phyloP scores from a whole-genome alignment of 2,113 vertebrate genomes.

The Tetrax tetrax region DNA sequence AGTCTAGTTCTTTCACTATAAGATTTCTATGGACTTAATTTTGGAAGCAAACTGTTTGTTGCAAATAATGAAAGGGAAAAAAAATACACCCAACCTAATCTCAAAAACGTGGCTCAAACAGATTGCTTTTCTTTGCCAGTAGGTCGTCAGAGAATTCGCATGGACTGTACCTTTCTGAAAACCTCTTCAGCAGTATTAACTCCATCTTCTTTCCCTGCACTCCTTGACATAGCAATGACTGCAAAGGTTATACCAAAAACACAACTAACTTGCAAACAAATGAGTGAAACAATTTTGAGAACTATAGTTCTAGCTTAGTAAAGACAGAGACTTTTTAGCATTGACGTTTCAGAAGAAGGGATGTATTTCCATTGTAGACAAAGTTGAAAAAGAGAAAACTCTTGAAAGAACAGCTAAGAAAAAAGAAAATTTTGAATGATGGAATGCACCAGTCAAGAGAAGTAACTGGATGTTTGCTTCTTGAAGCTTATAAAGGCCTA shows the following conservation, averaged over 20 bases:
- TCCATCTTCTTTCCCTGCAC: neutral
- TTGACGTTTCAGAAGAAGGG: neutral
- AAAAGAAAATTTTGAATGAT: neutral
- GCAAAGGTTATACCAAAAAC: neutral
- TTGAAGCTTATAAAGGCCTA: neutral
- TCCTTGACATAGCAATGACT: neutral
- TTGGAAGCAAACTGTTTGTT: neutral
- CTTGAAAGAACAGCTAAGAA: neutral
- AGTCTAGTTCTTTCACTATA: neutral
- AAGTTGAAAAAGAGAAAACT: neutral
- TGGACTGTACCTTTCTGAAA: neutral
- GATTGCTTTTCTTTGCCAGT: slow-evolving; percentile 11
- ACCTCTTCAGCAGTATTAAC: neutral
- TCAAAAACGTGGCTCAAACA: slow-evolving; percentile 6
- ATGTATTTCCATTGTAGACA: neutral
- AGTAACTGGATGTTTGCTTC: neutral
- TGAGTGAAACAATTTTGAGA: neutral
- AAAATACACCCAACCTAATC: slow-evolving; percentile 3
- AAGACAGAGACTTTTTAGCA: neutral
- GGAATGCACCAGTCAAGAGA: neutral
- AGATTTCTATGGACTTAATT: neutral
- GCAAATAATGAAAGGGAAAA: neutral
- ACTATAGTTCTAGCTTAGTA: neutral
- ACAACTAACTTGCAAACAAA: neutral
- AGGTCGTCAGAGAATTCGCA: neutral